Base-by-base conservation (phyloP, 2,888 invertebrate genomes). In the Napeogenes inachia region DNA sequence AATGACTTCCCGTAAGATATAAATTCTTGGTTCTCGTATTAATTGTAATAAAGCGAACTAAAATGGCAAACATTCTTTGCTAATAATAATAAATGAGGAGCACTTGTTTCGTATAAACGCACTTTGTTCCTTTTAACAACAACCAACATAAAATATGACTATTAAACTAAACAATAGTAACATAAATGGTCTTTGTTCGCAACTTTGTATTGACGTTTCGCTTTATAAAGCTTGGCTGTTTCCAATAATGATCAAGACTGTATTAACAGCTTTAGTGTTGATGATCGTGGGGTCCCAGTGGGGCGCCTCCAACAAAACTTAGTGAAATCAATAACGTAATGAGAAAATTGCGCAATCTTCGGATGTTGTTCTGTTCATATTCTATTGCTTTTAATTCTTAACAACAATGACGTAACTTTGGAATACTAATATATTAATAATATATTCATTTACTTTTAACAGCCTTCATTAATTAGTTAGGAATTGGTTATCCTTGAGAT, bases 241-340 rank as follows among this genome's bases (percentile, higher is more conserved):
- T 70, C 70, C 65, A 70, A 65, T 69, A 72, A 71, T 69, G 63
- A 68, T 65, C 69, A 60, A 67, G 66, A 67, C 57, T 68, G 71
- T 60, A 65, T 63, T 68, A 21, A 21, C 67, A 67, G 71, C 67
- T 68, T 63, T 59, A 69, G 73, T 72, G 71, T 71, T 69, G 72
- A 71, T 67, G 73, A 73, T 73, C 74, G 72, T 70, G 70, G 70
- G 62, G 65, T 66, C 80, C 32, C 85, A 79, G 82, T 83, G 81
- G 87, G 89, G 76, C 67, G 80, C 75, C 84, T 73, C 71, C 78
- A 76, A 82, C 82, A 79, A 80, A 84, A 84, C 82, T 79, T 73
- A 74, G 81, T 81, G 87, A 87, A 88, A 87, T 87, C 87, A 86
- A 88, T 87, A 87, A 82, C 79, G 82, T 86, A 87, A 89, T 89